Evolutionary conservation across 2,888 invertebrate genomes (phyloP).

Genomic region (Anaspis maculata): DNA sequence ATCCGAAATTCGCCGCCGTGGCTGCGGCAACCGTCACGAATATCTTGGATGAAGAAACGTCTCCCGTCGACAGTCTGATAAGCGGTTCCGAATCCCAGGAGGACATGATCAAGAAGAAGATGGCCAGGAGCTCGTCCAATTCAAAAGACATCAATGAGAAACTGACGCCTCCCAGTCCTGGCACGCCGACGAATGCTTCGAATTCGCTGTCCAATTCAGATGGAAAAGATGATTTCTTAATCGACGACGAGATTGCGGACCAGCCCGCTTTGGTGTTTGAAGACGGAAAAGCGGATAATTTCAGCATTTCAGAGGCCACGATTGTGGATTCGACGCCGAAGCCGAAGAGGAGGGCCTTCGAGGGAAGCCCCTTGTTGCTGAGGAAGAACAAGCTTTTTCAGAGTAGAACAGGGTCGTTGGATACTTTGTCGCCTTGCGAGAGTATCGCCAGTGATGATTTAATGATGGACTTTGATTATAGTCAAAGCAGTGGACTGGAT

Average conservation of each 20-base stretch:
- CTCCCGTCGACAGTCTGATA: constrained; percentile 69
- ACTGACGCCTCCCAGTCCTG: constrained; percentile 48
- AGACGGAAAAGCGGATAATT: constrained; percentile 45
- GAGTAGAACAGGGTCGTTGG: constrained; percentile 57
- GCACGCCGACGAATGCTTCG: constrained; percentile 69
- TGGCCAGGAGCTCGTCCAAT: constrained; percentile 40
- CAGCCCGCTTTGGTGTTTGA: constrained; percentile 77
- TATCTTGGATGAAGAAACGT: constrained; percentile 73
- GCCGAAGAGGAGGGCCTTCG: constrained; percentile 32
- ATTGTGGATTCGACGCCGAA: constrained; percentile 37
- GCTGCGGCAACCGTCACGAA: constrained; percentile 61
- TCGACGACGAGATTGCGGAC: constrained; percentile 86
- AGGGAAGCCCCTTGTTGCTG: constrained; percentile 36
- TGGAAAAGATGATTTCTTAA: constrained; percentile 72
- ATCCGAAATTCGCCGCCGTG: constrained; percentile 66
- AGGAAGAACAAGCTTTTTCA: constrained; percentile 26
- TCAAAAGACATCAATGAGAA: constrained; percentile 44
- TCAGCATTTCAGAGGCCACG: constrained; percentile 25
- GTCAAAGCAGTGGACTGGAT: constrained; percentile 43
- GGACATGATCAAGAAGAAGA: constrained; percentile 33
- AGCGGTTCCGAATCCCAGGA: constrained; percentile 57
- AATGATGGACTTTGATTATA: constrained; percentile 74
- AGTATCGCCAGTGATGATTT: constrained; percentile 82
- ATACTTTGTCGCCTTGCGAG: constrained; percentile 74
- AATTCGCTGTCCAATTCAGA: constrained; percentile 76